Evolutionary conservation across 2,113 vertebrate genomes (phyloP), one percentile per base, ranked within the genome.

Genomic region (Notothenia coriiceps): DNA sequence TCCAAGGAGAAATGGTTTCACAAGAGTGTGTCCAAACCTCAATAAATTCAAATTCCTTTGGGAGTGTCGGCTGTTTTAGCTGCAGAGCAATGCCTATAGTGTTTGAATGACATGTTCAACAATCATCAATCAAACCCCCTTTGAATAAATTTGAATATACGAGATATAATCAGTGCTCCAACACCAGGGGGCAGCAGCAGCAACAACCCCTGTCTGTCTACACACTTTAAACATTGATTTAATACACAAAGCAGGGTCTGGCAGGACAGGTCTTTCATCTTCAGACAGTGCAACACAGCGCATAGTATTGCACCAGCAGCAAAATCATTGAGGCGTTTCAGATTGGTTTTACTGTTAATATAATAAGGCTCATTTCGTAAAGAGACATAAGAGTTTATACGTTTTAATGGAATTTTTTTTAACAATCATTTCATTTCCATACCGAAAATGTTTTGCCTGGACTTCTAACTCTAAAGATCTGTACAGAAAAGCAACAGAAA

Each of bases 111-210:
- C 33, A 69, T 17, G 14, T 13, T 63, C n/a, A 33, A 10, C n/a
- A 7, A 22, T 59, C 33, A 25, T 29, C 14, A 3, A n/a, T 25
- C 15, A 70, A 49, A 10, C 33, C 29, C 51, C 14, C 12, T 0
- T 13, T 20, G n/a, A 43, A 18, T 43, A n/a, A 18, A n/a, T 22
- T 29, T 12, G 6, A 44, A 14, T 51, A 46, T 1, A 7, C 12
- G 18, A 20, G 17, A 66, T 40, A 50, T 12, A n/a, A 13, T 29
- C n/a, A 29, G 56, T 43, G 1, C 2, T 66, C n/a, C 18, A 75
- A 71, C 91, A 87, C 25, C 78, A 91, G 89, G 83, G 73, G 89
- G 86, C 91, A 87, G 84, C 72, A 91, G 77, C 75, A 91, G 77
- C 75, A 79, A 3, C 47, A 67, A 70, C 63, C 85, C 46, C 62